Evolutionary conservation across 2,113 vertebrate species (phyloP), one percentile per base, ranked within the genome.

Genomic region (Upupa epops): DNA sequence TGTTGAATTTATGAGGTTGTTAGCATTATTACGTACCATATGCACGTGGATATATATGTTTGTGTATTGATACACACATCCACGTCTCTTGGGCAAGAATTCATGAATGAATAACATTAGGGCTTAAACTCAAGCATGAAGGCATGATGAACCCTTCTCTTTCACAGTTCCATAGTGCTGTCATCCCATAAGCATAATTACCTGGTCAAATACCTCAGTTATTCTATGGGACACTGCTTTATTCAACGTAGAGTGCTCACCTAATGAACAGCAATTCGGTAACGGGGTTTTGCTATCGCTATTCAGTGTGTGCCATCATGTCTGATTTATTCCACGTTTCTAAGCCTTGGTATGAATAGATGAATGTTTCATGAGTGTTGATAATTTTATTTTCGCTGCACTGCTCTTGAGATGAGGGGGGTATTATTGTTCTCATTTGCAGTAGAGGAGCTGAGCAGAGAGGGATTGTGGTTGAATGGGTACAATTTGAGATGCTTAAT

Each of bases 1-100:
- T 97, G 96, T 93, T 96, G 89, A 81, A 94, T 96, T 92, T 92
- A 96, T 75, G 83, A 92, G 89, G 60, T 95, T 93, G 90, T 94
- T 96, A 93, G 76, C 82, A 71, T 93, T 92, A 82, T 91, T 95
- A 88, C 92, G 81, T 93, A 88, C 89, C 85, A 58, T 85, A 76
- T 87, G 76, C 73, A 85, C 72, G 28, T 80, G 60, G 80, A 91
- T 85, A 28, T 72, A 59, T 75, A 52, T 76, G 61, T 63, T 32
- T 65, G 52, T 34, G 6, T 64, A 78, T 76, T 77, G 69, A 73
- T 83, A 66, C 74, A 11, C 7, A 8, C 13, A 34, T 34, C 10
- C 36, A 71, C 45, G 14, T 66, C 83, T 65, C 31, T 70, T 70
- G 24, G 8, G 2, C 36, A 69, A 37, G 3, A 66, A 18, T 74